A percentile compares a stretch with the other conserved stretches of the same genome.
These are phyloP conservation scores for Halocaridina rubra DNA, from an alignment of 2,888 invertebrate species.

Conservation along the genomic window DNA sequence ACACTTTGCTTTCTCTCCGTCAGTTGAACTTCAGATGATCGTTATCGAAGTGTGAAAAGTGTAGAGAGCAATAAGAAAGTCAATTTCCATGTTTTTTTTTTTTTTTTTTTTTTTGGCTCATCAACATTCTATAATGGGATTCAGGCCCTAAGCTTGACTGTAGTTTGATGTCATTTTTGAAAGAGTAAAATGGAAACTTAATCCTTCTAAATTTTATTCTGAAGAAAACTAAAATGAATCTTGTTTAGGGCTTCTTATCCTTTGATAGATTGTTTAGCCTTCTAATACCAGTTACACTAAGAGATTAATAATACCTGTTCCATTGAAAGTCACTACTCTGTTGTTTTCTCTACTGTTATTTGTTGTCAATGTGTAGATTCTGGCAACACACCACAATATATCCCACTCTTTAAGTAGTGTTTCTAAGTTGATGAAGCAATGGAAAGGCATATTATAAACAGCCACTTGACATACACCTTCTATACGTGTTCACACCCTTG, in stretches of 20 bases:
- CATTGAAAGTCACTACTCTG: constrained; percentile 42
- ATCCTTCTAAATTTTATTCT: not conserved
- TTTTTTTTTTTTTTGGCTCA: constrained; percentile 39
- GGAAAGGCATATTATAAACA: too few species aligned
- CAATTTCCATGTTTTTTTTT: constrained; percentile 45
- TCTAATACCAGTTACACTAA: constrained; percentile 30
- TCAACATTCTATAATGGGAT: not conserved
- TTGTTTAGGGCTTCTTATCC: not conserved
- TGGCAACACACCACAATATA: constrained; percentile 37
- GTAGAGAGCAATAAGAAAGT: constrained; percentile 54
- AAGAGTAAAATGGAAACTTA: not conserved
- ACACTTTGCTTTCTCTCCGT: constrained; percentile 43
- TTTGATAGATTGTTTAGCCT: constrained; percentile 1
- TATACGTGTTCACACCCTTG: not conserved
- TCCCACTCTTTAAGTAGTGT: constrained; percentile 33
- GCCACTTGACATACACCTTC: not conserved
- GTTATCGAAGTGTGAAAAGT: constrained; percentile 44
- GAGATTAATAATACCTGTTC: constrained; percentile 42
- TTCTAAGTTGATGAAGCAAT: constrained; percentile 47
- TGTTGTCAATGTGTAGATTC: constrained; percentile 53
- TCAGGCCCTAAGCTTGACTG: not conserved
- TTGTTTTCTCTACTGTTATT: constrained; percentile 38
- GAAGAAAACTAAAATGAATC: not conserved
- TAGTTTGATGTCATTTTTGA: not conserved
- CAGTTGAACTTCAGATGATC: constrained; percentile 37